phyloP scores from a whole-genome alignment of 2,797 vertebrate genomes.

The Otolemur crassicaudatus region DNA sequence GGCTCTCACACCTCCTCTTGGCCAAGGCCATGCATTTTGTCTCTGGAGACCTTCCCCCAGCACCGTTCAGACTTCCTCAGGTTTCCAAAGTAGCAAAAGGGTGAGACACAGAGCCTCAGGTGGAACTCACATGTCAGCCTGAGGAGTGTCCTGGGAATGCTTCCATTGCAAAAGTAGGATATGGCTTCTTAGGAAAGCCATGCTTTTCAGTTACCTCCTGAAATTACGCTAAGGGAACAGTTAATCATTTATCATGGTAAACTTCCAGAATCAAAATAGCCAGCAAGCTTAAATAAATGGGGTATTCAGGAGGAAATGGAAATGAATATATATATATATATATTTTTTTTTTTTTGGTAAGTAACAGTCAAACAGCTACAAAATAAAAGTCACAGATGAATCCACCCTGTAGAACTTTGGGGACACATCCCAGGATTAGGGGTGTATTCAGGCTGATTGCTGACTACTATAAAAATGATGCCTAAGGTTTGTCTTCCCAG shows the following conservation, averaged over 20 bases:
- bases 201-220: not conserved
- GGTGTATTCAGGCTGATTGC: not conserved
- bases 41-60: not conserved
- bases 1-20: slow-evolving; percentile 26
- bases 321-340: not conserved
- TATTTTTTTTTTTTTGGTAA: not conserved
- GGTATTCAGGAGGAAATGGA: not conserved
- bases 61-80: not conserved
- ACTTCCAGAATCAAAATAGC: slow-evolving; percentile 36
- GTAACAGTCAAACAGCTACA: not conserved
- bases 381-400: not conserved
- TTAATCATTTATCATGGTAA: slow-evolving; percentile 2
- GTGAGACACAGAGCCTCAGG: not conserved
- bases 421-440: not conserved
- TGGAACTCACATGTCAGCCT: not conserved
- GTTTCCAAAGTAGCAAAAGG: not conserved
- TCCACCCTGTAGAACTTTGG: not conserved
- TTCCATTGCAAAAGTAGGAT: not conserved
- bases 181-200: not conserved
- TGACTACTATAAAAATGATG: not conserved
- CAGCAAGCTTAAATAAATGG: not conserved
- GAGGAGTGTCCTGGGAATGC: not conserved
- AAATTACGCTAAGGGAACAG: slow-evolving; percentile 11
- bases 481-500: not conserved
- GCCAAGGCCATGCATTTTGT: not conserved